Evolutionary conservation across 2,888 invertebrate genomes (phyloP), one percentile per base, ranked within the genome.

Genomic region (Catocala fraxini): DNA sequence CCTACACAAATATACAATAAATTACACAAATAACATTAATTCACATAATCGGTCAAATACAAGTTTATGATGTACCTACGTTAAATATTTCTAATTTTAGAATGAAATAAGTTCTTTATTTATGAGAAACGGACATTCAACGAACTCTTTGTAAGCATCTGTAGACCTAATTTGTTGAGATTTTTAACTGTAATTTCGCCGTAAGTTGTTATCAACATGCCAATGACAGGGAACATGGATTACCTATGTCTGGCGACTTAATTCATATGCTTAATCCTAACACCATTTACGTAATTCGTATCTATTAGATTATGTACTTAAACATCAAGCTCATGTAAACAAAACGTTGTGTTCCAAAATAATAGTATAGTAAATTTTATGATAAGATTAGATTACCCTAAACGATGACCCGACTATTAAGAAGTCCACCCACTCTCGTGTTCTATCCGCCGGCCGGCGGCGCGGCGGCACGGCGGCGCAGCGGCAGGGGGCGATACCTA

Each of bases 401-500:
- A 54, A 43, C 35, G 41, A 9, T 57, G 15, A 57, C 13, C 6
- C 11, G 56, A 15, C 46, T 42, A 55, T 67, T 65, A 60, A 64
- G 59, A 62, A 64, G 57, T 62, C 75, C 79, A 76, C 76, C 78
- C 71, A 84, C 80, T 67, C 47, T 48, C n/a, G 13, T 7, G 42
- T 54, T 63, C 46, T 54, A 69, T 71, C 63, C 63, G 64, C 66
- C 71, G 70, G 4, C 25, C 35, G 35, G 35, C 35, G 6, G 35
- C 35, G 73, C 56, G 75, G 53, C 81, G 73, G 73, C 73, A 77
- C 6, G 35, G 35, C 35, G 7, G 35, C 35, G 73, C 56, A 75
- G 53, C 81, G 73, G 73, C 73, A 77, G 82, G 84, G 83, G 87
- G 85, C 84, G 85, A 78, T 72, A 76, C 68, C 75, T 75, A 65